Evolutionary conservation across 2,888 invertebrate species (phyloP).

Genomic region (Gandaritis pyraliata): DNA sequence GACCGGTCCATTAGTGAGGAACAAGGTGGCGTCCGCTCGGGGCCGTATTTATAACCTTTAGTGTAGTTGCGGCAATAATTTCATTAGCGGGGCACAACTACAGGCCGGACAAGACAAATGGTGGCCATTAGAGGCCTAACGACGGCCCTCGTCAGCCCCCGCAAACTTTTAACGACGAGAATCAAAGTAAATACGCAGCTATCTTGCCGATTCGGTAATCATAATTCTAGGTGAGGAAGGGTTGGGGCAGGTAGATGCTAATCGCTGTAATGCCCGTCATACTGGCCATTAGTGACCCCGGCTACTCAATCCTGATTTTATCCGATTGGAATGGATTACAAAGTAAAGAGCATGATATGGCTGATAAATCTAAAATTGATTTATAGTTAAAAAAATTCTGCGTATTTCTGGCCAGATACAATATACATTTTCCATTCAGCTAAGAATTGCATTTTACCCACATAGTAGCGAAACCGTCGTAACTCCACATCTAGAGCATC

Average conservation of each 20-base stretch:
- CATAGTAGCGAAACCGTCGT: constrained; percentile 29
- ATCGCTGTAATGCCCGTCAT: constrained; percentile 51
- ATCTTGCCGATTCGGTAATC: constrained; percentile 82
- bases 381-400: too few relatives aligned
- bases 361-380: background rate
- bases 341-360: constrained; percentile 9
- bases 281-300: constrained; percentile 47
- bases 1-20: constrained; percentile 83
- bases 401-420: too few relatives aligned
- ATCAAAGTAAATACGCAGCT: constrained; percentile 83
- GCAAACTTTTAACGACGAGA: constrained; percentile 83
- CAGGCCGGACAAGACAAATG: constrained; percentile 85
- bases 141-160: constrained; percentile 80
- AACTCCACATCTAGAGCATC: constrained; percentile 45
- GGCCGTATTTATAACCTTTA: constrained; percentile 83
- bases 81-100: constrained; percentile 84
- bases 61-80: constrained; percentile 85
- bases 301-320: constrained; percentile 20
- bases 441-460: constrained; percentile 21
- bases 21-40: constrained; percentile 79
- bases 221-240: constrained; percentile 70
- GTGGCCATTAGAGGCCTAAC: constrained; percentile 83
- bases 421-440: background rate
- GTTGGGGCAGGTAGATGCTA: constrained; percentile 69
- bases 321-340: constrained; percentile 24